Base-by-base conservation (phyloP, 2,797 vertebrate genomes). In the Anabas testudineus region DNA sequence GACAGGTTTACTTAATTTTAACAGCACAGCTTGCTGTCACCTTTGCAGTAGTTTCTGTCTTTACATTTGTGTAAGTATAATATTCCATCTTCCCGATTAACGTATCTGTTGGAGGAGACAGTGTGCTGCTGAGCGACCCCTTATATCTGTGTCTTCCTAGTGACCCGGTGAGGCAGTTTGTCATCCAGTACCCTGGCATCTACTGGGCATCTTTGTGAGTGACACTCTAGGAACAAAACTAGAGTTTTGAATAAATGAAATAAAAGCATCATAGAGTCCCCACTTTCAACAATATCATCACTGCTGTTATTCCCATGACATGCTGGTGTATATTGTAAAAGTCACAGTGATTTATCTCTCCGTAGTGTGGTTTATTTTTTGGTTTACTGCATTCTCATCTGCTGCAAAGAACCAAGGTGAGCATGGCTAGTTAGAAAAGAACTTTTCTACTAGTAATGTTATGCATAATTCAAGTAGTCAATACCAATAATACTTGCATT, bases 141-240 rank as follows among this genome's bases (percentile, higher is more conserved):
- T 70, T n/a, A 6, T 77, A 19, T 74, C 48, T 83, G 52, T 83
- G 51, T 41, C 68, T 69, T 69, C 59, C 53, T 79, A 99, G 97
- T 73, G 69, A 93, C 1, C 95, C 95, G 0, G 95, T 98, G 24
- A 81, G 72, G 24, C 5, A 39, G 2, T 98, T 97, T 1, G 95
- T 99, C 81, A 75, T 64, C 88, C 84, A 0, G 41, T 95, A 97
- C 10, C 73, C 78, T 0, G 94, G 88, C 0, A 24, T 98, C 76
- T 98, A 97, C 81, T 98, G 97, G 2, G 91, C 92, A 22, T 98
- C 97, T 22, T 94, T 96, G 97, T 98, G 90, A 97, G 97, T 96
- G 54, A 49, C 67, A 26, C 53, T 69, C 5, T 4, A 19, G 16
- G 28, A 52, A 69, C 4, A 10, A 46, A 61, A 30, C 28, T 48